phyloP scores from a whole-genome alignment of 2,888 invertebrate species.

The Andrena trimmerana region DNA sequence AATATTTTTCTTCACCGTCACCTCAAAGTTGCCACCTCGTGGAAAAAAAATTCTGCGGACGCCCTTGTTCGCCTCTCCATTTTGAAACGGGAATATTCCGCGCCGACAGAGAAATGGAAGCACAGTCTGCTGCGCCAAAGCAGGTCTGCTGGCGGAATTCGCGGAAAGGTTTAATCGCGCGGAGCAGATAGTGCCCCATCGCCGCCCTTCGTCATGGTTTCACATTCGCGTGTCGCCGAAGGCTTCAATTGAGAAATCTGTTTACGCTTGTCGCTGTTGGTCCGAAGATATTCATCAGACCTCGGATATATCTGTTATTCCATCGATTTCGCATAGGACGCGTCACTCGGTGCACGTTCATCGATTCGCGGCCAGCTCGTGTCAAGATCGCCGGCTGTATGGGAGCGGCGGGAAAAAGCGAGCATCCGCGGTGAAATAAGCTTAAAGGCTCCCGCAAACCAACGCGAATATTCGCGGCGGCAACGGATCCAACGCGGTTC shows the following conservation, averaged over 20 bases:
- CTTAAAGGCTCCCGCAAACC: no score
- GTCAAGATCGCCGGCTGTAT: not conserved
- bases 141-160: not conserved
- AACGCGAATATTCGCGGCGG: no score
- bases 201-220: not conserved
- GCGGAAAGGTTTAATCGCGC: constrained; percentile 16
- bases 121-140: not conserved
- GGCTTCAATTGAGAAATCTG: not conserved
- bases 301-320: not conserved
- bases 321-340: constrained; percentile 13
- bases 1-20: no score
- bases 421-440: not conserved
- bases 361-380: not conserved
- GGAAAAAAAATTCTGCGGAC: no score
- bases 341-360: not conserved
- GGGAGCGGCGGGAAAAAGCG: not conserved
- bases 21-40: no score
- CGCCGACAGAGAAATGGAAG: not conserved
- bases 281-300: not conserved
- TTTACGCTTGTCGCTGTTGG: constrained; percentile 14
- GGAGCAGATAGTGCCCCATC: constrained; percentile 14
- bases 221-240: not conserved
- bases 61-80: no score
- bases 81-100: not conserved
- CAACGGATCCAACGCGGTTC: no score